A percentile compares a stretch with the other conserved stretches of the same genome.
These are phyloP conservation scores for Euwallacea similis DNA, from an alignment of 1,140 invertebrate genomes.

Conservation along the genomic window DNA sequence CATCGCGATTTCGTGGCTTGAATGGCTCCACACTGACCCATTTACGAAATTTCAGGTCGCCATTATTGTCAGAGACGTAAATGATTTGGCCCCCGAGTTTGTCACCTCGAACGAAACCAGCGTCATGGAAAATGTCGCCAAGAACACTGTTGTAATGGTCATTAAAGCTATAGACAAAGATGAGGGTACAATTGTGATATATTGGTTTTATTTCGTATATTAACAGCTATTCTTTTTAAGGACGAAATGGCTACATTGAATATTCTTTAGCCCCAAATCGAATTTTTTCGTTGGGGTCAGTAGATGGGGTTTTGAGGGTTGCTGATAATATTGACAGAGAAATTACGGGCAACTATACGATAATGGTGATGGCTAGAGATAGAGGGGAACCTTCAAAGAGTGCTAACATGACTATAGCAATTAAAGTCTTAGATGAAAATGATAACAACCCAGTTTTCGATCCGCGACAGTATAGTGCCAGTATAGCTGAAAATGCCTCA, in stretches of 20 bases:
- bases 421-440: constrained; percentile 87
- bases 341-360: constrained; percentile 73
- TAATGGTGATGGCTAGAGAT: constrained; percentile 83
- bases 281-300: constrained; percentile 83
- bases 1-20: too few relatives aligned
- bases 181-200: constrained; percentile 64
- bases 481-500: constrained; percentile 89
- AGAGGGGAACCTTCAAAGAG: constrained; percentile 81
- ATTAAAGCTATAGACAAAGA: constrained; percentile 91
- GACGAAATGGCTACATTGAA: constrained; percentile 86
- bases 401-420: constrained; percentile 68
- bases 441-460: constrained; percentile 92
- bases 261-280: constrained; percentile 71
- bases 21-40: too few relatives aligned
- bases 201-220: neutral
- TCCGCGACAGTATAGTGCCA: constrained; percentile 82
- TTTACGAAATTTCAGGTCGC: constrained; percentile 68
- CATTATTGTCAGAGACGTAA: constrained; percentile 87
- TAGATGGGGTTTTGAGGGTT: constrained; percentile 84
- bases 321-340: constrained; percentile 84
- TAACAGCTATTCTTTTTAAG: constrained; percentile 1
- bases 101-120: constrained; percentile 76
- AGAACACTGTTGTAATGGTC: constrained; percentile 86
- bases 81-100: constrained; percentile 93
- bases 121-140: constrained; percentile 83